Evolutionary conservation across 2,888 invertebrate genomes (phyloP).

Genomic region (Timema podura): DNA sequence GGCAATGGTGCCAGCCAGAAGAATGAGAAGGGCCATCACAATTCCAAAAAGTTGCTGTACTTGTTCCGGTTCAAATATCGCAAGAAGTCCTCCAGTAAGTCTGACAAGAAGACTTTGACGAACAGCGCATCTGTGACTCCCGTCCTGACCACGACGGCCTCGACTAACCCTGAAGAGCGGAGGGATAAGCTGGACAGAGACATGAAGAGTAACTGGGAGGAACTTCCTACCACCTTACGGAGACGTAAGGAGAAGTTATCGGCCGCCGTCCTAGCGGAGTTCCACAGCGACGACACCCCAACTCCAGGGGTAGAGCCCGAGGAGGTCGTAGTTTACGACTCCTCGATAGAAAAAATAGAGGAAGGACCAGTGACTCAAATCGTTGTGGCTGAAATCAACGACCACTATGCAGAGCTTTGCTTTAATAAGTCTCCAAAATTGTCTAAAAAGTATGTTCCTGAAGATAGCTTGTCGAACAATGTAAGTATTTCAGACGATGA

Average conservation of each 20-base stretch:
- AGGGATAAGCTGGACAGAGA: slow-evolving; percentile 30
- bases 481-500: no score
- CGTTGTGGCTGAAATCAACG: no score
- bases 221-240: slow-evolving; percentile 44
- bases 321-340: no score
- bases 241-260: slow-evolving; percentile 34
- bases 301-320: no score
- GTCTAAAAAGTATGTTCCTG: no score
- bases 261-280: slow-evolving; percentile 32
- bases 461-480: no score
- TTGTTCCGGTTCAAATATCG: slow-evolving; percentile 22
- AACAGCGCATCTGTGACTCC: not conserved
- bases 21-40: not conserved
- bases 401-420: no score
- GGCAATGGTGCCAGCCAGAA: slow-evolving; percentile 3
- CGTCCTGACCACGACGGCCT: not conserved
- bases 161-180: slow-evolving; percentile 26
- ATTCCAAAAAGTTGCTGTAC: slow-evolving; percentile 16
- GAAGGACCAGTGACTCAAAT: no score
- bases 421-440: no score
- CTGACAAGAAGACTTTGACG: not conserved
- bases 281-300: slow-evolving; percentile 15
- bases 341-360: no score
- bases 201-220: slow-evolving; percentile 42
- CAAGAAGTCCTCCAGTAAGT: slow-evolving; percentile 20